phyloP scores from a whole-genome alignment of 2,113 vertebrate genomes.

The Cynocephalus volans region DNA sequence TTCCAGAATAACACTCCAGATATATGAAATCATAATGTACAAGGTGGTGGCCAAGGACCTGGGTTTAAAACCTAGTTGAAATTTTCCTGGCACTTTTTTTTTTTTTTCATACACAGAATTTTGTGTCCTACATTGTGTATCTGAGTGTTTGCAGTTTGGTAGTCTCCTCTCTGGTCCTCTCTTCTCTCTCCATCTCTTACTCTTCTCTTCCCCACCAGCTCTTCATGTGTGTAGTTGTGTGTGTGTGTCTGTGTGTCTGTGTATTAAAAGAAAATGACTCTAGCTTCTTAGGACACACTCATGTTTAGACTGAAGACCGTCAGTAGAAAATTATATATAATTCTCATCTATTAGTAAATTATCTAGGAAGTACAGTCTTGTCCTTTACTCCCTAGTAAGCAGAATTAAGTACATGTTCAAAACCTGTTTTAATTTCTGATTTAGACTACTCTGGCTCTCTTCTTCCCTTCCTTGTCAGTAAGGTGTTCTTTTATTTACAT shows the following conservation, averaged over 20 bases:
- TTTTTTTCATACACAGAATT: neutral
- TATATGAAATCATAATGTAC: fast-evolving
- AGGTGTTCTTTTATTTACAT: neutral
- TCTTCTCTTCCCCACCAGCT: neutral
- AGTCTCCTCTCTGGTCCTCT: neutral
- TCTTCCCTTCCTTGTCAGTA: neutral
- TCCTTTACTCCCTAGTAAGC: neutral
- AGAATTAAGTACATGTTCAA: neutral
- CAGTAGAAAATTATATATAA: neutral
- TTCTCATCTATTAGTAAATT: neutral
- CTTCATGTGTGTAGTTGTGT: neutral
- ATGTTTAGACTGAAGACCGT: neutral
- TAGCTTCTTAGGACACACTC: neutral
- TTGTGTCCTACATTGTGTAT: too few species aligned
- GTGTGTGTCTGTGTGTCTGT: neutral
- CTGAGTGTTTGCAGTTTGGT: neutral
- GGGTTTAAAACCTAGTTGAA: neutral
- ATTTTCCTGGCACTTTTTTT: neutral
- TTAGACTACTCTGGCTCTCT: neutral
- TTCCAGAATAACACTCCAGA: neutral
- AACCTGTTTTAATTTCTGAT: neutral
- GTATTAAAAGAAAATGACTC: neutral
- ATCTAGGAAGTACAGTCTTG: neutral
- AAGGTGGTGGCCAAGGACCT: neutral
- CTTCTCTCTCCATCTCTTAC: neutral